Percentiles rank a stretch among this genome's conserved stretches.
Conservation (phyloP, 2,888 invertebrate genomes). For the Theretra japonica region DNA sequence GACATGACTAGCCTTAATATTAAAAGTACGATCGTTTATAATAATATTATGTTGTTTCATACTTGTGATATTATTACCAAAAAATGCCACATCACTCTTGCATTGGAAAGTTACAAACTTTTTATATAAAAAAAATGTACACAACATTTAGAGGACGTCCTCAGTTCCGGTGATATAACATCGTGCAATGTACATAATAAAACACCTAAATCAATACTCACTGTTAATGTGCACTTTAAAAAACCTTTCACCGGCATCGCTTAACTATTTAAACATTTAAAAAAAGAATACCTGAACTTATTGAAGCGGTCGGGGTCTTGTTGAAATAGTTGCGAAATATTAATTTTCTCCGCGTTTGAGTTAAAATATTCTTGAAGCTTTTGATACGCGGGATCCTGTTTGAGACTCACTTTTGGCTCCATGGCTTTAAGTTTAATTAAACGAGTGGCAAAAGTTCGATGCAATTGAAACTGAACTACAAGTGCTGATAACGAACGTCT, state of each 20-base stretch:
- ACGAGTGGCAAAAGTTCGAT: conserved; percentile 50
- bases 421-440: conserved; percentile 61
- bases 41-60: background rate
- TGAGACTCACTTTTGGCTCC: conserved; percentile 76
- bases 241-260: background rate
- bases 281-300: conserved; percentile 90
- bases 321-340: conserved; percentile 93
- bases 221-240: background rate
- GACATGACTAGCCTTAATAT: too few species aligned
- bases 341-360: conserved; percentile 88
- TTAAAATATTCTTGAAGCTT: conserved; percentile 91
- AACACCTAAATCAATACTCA: background rate
- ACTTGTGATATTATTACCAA: too few species aligned
- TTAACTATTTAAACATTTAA: conserved; percentile 29
- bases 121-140: background rate
- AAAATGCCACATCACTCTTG: background rate
- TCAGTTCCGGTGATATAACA: conserved; percentile 19
- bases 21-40: too few species aligned
- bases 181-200: conserved; percentile 1
- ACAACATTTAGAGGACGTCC: conserved; percentile 14
- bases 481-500: conserved; percentile 73
- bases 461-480: conserved; percentile 53
- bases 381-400: conserved; percentile 88
- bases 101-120: conserved; percentile 17
- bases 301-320: conserved; percentile 92